Base-by-base conservation (phyloP, 2,888 invertebrate genomes). In the Tanytarsus gracilentus region DNA sequence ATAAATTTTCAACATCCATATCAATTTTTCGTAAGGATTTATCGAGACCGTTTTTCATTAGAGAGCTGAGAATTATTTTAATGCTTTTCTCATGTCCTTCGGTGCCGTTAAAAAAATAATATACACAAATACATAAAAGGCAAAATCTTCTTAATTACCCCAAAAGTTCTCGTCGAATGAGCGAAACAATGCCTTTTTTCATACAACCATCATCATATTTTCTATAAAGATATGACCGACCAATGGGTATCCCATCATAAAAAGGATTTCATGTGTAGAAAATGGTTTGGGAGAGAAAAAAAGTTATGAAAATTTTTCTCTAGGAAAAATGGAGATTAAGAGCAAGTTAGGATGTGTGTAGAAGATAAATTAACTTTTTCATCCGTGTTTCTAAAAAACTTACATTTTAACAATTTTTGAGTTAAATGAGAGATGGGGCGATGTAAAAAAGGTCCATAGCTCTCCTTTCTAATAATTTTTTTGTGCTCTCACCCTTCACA, bases 311-410 rank as follows among this genome's bases (percentile, higher is more conserved):
- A 18, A 44, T 21, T 18, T 44, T 18, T 40, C 7, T 44, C 11
- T 44, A 33, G 23, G 18, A 44, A 18, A 23, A 23, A 44, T 44
- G 44, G 21, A 21, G 16, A 23, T 44, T 44, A 44, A 23, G 44
- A 44, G 18, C 23, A 23, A 18, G 21, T 11, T 18, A 23, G 23
- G 11, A 11, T 44, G 14, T 39, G 39, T n/a, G 14, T 39, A 44
- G 23, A 48, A 58, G 48, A 58, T 58, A 48, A 58, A 58, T 58
- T 58, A 58, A 23, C 18, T 48, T 58, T 58, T 48, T 48, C 26
- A 27, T 6, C 18, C 21, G 30, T 48, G 14, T 21, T 44, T 18
- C 9, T 44, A 44, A 44, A n/a, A n/a, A n/a, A n/a, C n/a, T n/a
- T n/a, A n/a, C n/a, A n/a, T n/a, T n/a, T n/a, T n/a, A n/a, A n/a